Conservation (phyloP, 2,888 invertebrate genomes). For the Drosophila subsilvestris region DNA sequence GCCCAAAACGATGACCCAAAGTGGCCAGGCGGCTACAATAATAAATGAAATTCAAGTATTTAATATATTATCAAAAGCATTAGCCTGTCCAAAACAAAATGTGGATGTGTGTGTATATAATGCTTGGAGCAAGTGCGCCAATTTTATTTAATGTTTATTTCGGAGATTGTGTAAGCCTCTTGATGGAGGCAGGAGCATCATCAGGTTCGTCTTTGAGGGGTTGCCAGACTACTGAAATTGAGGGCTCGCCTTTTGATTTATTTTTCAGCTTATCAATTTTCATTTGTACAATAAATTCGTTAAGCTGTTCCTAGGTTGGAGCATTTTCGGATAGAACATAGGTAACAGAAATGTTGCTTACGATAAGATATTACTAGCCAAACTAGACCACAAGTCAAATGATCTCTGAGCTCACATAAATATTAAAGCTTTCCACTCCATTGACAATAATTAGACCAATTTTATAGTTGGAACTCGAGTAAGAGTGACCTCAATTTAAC, state of each 20-base stretch:
- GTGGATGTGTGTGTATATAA: conserved; percentile 18
- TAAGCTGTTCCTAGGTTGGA: too few relatives aligned
- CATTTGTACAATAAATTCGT: not conserved
- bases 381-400: not conserved
- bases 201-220: not conserved
- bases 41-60: conserved; percentile 39
- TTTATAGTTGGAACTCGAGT: not conserved
- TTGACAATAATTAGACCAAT: not conserved
- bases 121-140: conserved; percentile 34
- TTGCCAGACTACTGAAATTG: conserved; percentile 27
- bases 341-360: too few relatives aligned
- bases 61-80: conserved; percentile 51
- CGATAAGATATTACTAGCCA: too few relatives aligned
- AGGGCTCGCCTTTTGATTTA: not conserved
- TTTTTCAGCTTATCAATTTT: not conserved
- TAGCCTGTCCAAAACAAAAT: conserved; percentile 41
- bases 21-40: conserved; percentile 44
- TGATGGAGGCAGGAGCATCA: conserved; percentile 9
- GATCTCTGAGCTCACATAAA: not conserved
- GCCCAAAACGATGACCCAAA: conserved; percentile 56
- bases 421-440: not conserved
- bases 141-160: conserved; percentile 10
- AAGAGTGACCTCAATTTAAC: conserved; percentile 24
- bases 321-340: too few relatives aligned
- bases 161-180: conserved; percentile 27